Percentiles rank a stretch among this genome's conserved stretches.
These are phyloP conservation scores for Bacillus rossius DNA, from an alignment of 1,140 invertebrate genomes.

Conservation along the genomic window DNA sequence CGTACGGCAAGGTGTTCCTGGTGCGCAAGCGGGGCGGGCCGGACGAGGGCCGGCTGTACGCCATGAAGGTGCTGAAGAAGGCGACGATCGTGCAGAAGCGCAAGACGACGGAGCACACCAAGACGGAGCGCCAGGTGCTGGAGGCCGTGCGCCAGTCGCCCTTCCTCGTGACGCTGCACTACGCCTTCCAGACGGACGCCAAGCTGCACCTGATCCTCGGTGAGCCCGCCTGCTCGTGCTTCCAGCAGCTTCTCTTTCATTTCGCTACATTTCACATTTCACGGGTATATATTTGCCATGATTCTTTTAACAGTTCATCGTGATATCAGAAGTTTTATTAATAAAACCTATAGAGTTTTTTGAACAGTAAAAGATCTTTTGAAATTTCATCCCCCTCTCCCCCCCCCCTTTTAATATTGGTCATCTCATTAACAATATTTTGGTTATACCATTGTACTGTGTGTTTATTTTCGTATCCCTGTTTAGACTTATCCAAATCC, in stretches of 20 bases:
- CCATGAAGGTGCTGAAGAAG: conserved; percentile 93
- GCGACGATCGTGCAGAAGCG: conserved; percentile 86
- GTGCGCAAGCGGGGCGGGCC: conserved; percentile 74
- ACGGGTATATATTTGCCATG: no score
- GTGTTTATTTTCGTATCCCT: no score
- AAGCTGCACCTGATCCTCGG: conserved; percentile 90
- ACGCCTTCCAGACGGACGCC: conserved; percentile 90
- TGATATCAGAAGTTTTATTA: no score
- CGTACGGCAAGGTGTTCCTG: conserved; percentile 91
- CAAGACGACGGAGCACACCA: conserved; percentile 91
- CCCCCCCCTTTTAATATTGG: no score
- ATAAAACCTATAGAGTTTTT: no score
- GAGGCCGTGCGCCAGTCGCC: conserved; percentile 85
- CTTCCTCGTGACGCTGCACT: conserved; percentile 88
- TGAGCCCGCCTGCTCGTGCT: conserved; percentile 44
- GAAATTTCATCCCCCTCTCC: no score
- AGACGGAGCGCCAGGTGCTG: conserved; percentile 83
- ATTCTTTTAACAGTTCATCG: no score
- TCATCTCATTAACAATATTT: no score
- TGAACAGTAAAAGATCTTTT: no score
- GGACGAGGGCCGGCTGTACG: conserved; percentile 80
- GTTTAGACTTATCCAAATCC: no score
- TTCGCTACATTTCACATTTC: not conserved
- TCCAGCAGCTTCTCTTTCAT: not conserved
- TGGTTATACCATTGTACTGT: no score